Evolutionary conservation across 2,888 invertebrate genomes (phyloP), one percentile per base, ranked within the genome.

Genomic region (Polia nebulosa): DNA sequence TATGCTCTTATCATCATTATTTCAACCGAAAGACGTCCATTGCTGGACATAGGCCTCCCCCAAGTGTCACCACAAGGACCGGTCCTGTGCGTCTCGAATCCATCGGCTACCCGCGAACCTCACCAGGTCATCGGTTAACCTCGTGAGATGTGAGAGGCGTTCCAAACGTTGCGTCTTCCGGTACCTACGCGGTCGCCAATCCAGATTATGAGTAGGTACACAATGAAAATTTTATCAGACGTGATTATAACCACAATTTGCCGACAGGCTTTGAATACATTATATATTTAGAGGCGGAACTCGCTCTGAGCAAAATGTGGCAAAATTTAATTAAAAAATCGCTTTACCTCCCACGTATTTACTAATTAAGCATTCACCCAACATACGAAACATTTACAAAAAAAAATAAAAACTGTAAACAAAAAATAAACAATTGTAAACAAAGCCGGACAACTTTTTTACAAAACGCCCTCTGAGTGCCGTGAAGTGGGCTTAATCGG

Each of bases 401-500:
- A 60, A 60, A 49, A 55, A 25, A 22, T n/a, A 47, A 67, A 59
- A 20, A 45, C 27, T 17, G 44, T 32, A 45, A 56, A 51, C 36
- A 47, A 59, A 76, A 68, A 71, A 78, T 41, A 62, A 51, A 67
- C 51, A 67, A 52, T 29, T 39, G 65, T 15, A 41, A 67, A 63
- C 25, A 61, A 80, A 36, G 45, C 3, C 9, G 17, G 29, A 22
- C 25, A 51, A 65, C 34, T 64, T 81, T 79, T 80, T 74, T 65
- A 71, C 52, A 75, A 60, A 77, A 70, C 36, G 57, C 69, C 57
- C 60, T 47, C 52, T 61, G 73, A 75, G 51, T 59, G 71, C 73
- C 61, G 74, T 72, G 74, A 80, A 81, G 75, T 76, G 63, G 65
- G 74, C 53, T 78, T 78, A 85, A 83, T 85, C 85, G 86, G 85